A percentile compares a stretch with the other conserved stretches of the same genome.
Conservation (phyloP, 1,140 invertebrate genomes). For the Gyrodactylus bullatarudis region DNA sequence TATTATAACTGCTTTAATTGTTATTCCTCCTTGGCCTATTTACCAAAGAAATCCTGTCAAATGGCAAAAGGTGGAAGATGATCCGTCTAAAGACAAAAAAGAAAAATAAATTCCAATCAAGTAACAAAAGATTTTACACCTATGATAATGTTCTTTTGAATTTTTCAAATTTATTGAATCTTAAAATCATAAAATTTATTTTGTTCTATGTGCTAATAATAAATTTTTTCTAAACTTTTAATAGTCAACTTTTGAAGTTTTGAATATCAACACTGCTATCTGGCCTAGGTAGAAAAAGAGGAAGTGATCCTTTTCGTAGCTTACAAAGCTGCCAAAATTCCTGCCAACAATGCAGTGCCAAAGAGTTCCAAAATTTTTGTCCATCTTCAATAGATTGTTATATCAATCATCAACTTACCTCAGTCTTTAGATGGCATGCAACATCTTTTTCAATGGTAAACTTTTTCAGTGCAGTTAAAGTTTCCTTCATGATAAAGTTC, state of each 20-base stretch:
- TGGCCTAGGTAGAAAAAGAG: conserved; percentile 83
- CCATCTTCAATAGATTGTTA: conserved; percentile 20
- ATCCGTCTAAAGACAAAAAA: too few relatives aligned
- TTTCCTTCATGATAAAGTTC: conserved; percentile 91
- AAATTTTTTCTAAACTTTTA: background rate
- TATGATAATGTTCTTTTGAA: too few relatives aligned
- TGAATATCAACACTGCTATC: conserved; percentile 35
- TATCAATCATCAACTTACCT: conserved; percentile 15
- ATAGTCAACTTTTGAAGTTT: background rate
- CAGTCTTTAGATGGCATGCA: conserved; percentile 85
- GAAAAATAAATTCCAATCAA: background rate
- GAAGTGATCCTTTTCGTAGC: conserved; percentile 79
- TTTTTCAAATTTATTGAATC: too few relatives aligned
- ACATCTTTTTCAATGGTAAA: conserved; percentile 99
- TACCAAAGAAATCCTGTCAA: background rate
- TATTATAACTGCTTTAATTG: background rate
- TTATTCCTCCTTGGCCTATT: background rate
- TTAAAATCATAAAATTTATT: background rate
- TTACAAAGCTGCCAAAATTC: conserved; percentile 72
- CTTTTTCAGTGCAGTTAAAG: conserved; percentile 85
- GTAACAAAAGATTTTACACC: too few relatives aligned
- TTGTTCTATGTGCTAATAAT: background rate
- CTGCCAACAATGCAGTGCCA: conserved; percentile 47
- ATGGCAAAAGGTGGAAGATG: background rate
- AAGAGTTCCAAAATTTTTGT: conserved; percentile 36